These are phyloP conservation scores for Conopomorpha cramerella DNA, from an alignment of 1,140 invertebrate species.

Conservation along the genomic window DNA sequence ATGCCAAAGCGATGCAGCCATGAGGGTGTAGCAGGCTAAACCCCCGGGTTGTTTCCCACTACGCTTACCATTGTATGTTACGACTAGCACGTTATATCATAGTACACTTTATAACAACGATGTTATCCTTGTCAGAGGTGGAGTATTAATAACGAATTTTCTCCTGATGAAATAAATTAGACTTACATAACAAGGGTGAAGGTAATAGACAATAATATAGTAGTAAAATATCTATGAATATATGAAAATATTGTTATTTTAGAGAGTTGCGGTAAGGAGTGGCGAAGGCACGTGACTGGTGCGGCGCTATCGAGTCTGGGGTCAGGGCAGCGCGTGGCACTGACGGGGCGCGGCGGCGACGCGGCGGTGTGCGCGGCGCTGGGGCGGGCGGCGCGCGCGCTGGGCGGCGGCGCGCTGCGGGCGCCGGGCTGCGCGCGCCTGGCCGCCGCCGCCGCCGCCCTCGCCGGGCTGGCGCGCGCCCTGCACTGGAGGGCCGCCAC, in stretches of 20 bases:
- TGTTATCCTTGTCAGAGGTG: too few relatives aligned
- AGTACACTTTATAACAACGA: too few relatives aligned
- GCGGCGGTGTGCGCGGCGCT: conserved; percentile 5
- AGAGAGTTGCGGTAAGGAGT: neutral
- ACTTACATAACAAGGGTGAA: neutral
- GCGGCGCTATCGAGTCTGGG: too few relatives aligned
- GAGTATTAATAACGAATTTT: too few relatives aligned
- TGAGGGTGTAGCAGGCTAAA: too few relatives aligned
- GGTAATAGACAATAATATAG: neutral
- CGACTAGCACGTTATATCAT: too few relatives aligned
- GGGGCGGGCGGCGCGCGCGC: conserved; percentile 8
- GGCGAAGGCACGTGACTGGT: too few relatives aligned
- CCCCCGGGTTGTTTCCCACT: too few relatives aligned
- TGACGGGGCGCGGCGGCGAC: conserved; percentile 4
- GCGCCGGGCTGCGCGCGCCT: conserved; percentile 9
- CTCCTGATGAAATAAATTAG: neutral
- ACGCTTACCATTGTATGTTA: too few relatives aligned
- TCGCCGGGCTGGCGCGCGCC: neutral
- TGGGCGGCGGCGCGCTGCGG: conserved; percentile 7
- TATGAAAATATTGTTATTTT: neutral
- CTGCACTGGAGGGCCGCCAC: too few relatives aligned
- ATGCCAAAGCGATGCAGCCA: too few relatives aligned
- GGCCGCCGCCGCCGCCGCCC: conserved; percentile 5
- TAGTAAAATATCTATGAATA: neutral
- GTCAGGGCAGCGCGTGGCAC: neutral